Percentiles rank a stretch among this genome's conserved stretches.
Evolutionary conservation across 1,140 invertebrate genomes (phyloP).

Genomic region (Lanistes nyassanus): DNA sequence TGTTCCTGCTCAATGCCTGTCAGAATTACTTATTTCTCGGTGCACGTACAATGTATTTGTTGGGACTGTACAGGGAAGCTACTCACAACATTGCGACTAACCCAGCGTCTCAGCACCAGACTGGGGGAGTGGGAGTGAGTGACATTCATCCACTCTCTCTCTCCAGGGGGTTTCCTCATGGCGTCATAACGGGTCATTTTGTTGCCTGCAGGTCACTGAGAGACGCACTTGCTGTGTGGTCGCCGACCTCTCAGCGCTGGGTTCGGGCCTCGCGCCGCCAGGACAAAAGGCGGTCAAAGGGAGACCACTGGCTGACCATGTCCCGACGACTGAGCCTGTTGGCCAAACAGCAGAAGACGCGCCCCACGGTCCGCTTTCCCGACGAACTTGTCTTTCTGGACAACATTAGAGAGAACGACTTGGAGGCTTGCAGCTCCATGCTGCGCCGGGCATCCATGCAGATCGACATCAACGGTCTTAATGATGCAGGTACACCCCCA

Average conservation of each 20-base stretch:
- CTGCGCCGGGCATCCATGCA: conserved; percentile 60
- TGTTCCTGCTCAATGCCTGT: no score
- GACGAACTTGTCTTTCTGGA: conserved; percentile 66
- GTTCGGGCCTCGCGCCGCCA: neutral
- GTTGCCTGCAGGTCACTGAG: neutral
- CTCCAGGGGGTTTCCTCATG: no score
- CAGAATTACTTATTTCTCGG: no score
- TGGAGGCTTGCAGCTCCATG: conserved; percentile 58
- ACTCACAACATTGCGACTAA: no score
- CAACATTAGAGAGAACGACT: conserved; percentile 66
- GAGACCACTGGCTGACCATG: conserved; percentile 41
- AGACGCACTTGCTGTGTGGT: neutral
- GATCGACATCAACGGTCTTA: conserved; percentile 63
- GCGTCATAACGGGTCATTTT: no score
- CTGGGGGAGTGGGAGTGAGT: no score
- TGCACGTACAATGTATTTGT: no score
- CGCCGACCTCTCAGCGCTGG: neutral
- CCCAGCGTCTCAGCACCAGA: no score
- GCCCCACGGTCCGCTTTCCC: conserved; percentile 61
- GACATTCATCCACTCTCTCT: no score
- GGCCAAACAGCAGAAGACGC: conserved; percentile 60
- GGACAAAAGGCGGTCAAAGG: neutral
- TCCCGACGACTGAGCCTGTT: conserved; percentile 61
- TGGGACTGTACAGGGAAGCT: no score
- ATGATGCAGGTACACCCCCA: conserved; percentile 51